A percentile compares a stretch with the other conserved stretches of the same genome.
These are phyloP conservation scores for Mesoclemmys tuberculata DNA, from an alignment of 2,113 vertebrate species.

Conservation along the genomic window DNA sequence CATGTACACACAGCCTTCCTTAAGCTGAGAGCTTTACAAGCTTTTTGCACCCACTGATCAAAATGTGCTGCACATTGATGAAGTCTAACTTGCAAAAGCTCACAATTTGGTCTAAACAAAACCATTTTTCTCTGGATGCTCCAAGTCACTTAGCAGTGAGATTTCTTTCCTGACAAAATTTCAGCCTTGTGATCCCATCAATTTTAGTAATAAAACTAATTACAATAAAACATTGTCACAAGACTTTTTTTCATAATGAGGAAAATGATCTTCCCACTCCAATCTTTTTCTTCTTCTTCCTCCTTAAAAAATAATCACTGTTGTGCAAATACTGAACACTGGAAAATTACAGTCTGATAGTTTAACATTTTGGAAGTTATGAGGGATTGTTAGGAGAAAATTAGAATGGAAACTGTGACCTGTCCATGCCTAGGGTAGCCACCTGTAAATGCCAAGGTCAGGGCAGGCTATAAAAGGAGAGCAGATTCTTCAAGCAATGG, in stretches of 20 bases:
- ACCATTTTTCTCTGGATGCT: fast-evolving
- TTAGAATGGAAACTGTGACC: not conserved
- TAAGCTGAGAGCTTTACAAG: fast-evolving
- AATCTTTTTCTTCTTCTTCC: not conserved
- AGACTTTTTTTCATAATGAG: fast-evolving
- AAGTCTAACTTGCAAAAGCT: too few relatives aligned
- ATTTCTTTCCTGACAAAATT: not conserved
- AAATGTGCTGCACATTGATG: not conserved
- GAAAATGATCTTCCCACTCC: not conserved
- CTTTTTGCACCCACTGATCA: fast-evolving
- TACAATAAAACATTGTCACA: fast-evolving
- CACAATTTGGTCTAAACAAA: not conserved
- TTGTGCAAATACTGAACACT: not conserved
- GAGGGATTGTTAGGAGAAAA: not conserved
- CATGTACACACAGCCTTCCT: not conserved
- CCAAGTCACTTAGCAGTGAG: fast-evolving
- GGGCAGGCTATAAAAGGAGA: too few relatives aligned
- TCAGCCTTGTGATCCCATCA: not conserved
- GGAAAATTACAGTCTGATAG: not conserved
- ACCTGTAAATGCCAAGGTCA: too few relatives aligned
- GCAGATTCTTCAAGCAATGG: too few relatives aligned
- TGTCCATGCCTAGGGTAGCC: too few relatives aligned
- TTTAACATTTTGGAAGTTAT: not conserved
- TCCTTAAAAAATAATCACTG: not conserved
- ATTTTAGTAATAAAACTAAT: not conserved